These are phyloP conservation scores for Emys orbicularis DNA, from an alignment of 2,797 vertebrate genomes.

Conservation along the genomic window DNA sequence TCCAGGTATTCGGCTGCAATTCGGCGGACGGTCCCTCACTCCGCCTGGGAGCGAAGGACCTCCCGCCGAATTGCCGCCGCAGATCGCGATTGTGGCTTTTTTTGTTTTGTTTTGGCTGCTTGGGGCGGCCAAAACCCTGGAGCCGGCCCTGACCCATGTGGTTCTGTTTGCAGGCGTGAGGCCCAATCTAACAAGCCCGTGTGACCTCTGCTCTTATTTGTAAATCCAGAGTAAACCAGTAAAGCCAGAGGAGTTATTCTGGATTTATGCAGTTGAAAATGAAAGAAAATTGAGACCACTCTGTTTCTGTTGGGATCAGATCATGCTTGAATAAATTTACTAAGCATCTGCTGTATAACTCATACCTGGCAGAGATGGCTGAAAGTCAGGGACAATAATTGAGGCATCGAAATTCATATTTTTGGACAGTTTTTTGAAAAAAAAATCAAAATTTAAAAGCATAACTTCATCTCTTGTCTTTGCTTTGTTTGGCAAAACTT, in stretches of 20 bases:
- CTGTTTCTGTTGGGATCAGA: background rate
- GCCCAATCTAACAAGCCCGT: background rate
- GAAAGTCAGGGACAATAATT: background rate
- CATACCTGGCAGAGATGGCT: background rate
- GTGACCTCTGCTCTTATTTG: background rate
- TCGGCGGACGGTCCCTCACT: too few relatives aligned
- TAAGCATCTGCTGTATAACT: background rate
- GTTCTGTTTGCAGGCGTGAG: background rate
- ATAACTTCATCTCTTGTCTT: background rate
- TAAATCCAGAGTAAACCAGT: background rate
- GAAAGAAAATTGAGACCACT: background rate
- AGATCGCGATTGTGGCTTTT: too few relatives aligned
- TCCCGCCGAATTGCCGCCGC: too few relatives aligned
- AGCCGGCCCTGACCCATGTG: background rate
- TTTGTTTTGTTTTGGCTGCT: too few relatives aligned
- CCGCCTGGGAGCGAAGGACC: too few relatives aligned
- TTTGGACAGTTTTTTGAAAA: background rate
- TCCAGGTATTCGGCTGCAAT: too few relatives aligned
- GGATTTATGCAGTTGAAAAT: background rate
- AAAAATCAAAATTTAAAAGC: background rate
- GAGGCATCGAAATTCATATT: background rate
- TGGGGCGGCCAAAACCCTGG: too few relatives aligned
- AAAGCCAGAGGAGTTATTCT: background rate
- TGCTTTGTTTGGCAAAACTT: background rate
- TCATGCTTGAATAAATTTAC: background rate